These are phyloP conservation scores for Bombus terrestris DNA, from an alignment of 1,140 invertebrate genomes.

Conservation along the genomic window DNA sequence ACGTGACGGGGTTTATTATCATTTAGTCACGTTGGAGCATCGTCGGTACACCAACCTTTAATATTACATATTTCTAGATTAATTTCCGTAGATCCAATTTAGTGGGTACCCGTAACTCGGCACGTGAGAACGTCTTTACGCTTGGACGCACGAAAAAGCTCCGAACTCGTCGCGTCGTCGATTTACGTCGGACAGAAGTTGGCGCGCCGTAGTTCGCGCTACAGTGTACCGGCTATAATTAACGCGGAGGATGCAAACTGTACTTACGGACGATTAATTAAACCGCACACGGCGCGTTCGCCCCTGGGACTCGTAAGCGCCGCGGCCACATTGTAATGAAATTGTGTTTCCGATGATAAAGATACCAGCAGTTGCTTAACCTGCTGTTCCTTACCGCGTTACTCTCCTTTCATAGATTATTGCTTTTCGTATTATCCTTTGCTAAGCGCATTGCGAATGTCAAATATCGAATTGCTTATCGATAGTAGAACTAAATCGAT, in stretches of 20 bases:
- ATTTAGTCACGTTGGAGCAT: background rate
- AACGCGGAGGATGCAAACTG: conserved; percentile 41
- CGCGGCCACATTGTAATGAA: conserved; percentile 56
- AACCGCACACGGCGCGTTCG: conserved; percentile 41
- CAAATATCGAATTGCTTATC: conserved; percentile 20
- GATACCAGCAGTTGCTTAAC: conserved; percentile 57
- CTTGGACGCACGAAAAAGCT: background rate
- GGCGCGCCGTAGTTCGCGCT: background rate
- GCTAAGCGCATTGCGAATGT: conserved; percentile 10
- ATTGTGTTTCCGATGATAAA: conserved; percentile 61
- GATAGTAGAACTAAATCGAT: background rate
- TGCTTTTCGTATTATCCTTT: conserved; percentile 3
- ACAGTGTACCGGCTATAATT: conserved; percentile 33
- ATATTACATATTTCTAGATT: conserved; percentile 10
- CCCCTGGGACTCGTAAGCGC: conserved; percentile 50
- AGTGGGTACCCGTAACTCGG: background rate
- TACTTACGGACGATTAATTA: conserved; percentile 60
- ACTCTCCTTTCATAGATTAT: conserved; percentile 45
- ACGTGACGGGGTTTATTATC: background rate
- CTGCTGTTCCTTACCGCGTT: conserved; percentile 32
- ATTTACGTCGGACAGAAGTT: conserved; percentile 18
- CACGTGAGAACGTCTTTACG: background rate
- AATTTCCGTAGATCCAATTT: background rate
- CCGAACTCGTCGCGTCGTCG: background rate
- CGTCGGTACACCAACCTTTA: background rate